Evolutionary conservation across 2,888 invertebrate species (phyloP), one percentile per base, ranked within the genome.

Genomic region (Crossocerus cetratus): DNA sequence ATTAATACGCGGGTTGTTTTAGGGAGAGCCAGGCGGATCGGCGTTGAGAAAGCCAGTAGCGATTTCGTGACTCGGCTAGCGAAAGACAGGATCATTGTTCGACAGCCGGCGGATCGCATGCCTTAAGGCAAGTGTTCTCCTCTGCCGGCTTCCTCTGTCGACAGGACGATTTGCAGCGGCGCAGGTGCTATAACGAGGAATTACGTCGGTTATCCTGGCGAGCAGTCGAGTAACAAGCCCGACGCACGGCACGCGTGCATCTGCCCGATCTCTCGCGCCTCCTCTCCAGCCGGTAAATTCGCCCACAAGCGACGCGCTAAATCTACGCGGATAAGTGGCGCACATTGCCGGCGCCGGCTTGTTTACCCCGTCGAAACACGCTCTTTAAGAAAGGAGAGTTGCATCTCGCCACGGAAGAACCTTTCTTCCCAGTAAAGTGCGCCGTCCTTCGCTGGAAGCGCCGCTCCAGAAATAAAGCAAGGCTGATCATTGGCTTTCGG

Each of bases 251-350:
- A 54, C 67, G 64, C 64, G 64, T 58, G 56, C 49, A 60, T 74
- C 71, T 67, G 22, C 67, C 22, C 67, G 11, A 18, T 49, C 49
- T 49, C 49, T 49, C 49, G 13, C 32, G 22, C 16, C 53, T n/a
- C 13, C 8, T 16, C 20, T 56, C 45, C 60, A 68, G 63, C 72
- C 72, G 67, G 72, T 74, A 71, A 74, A 71, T 74, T 74, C 71
- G 49, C 44, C 49, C 53, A 53, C 55, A 57, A 67, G 44, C 71
- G 66, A 56, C 55, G 44, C 66, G 73, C n/a, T 74, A 71, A 74
- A 74, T 74, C 71, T 67, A 71, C 53, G 56, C 14, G 71, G 73
- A 74, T 67, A 74, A 74, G 71, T 72, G 58, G 53, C 66, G 57
- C 71, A n/a, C 59, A 67, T 71, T 63, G 8, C 8, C 43, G 16